Percentiles rank a stretch among this genome's conserved stretches.
Evolutionary conservation across 2,888 invertebrate species (phyloP).

Genomic region (Abrostola tripartita): DNA sequence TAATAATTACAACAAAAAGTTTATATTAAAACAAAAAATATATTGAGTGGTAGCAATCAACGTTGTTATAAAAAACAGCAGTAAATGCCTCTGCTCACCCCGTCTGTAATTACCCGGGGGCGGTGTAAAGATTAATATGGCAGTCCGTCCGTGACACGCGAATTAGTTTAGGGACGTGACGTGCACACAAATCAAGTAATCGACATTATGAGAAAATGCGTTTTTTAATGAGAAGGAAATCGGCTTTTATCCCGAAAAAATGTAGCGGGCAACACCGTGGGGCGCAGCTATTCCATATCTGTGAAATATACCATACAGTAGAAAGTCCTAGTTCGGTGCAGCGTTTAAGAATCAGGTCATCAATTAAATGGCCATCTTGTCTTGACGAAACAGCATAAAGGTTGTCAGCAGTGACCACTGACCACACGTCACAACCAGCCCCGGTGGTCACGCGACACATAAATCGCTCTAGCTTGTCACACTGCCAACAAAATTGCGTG

Average conservation of each 20-base stretch:
- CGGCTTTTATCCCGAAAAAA: no score
- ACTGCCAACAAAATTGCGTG: slow-evolving; percentile 22
- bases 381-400: not conserved
- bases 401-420: slow-evolving; percentile 15
- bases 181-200: slow-evolving; percentile 35
- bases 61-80: slow-evolving; percentile 30
- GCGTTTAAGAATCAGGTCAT: no score
- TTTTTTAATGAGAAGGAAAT: slow-evolving; percentile 10
- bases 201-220: slow-evolving; percentile 18
- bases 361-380: not conserved
- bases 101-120: slow-evolving; percentile 46
- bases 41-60: slow-evolving; percentile 42
- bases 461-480: slow-evolving; percentile 40
- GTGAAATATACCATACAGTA: no score
- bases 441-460: slow-evolving; percentile 38
- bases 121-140: slow-evolving; percentile 48
- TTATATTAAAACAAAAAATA: slow-evolving; percentile 9
- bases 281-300: no score
- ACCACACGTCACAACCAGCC: slow-evolving; percentile 5
- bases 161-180: slow-evolving; percentile 51
- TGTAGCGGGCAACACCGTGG: no score
- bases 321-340: no score
- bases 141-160: slow-evolving; percentile 48
- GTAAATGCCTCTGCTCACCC: slow-evolving; percentile 29
- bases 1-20: slow-evolving; percentile 33